These are phyloP conservation scores for Orientallactaga sibirica DNA, from an alignment of 2,797 vertebrate genomes.

Conservation along the genomic window DNA sequence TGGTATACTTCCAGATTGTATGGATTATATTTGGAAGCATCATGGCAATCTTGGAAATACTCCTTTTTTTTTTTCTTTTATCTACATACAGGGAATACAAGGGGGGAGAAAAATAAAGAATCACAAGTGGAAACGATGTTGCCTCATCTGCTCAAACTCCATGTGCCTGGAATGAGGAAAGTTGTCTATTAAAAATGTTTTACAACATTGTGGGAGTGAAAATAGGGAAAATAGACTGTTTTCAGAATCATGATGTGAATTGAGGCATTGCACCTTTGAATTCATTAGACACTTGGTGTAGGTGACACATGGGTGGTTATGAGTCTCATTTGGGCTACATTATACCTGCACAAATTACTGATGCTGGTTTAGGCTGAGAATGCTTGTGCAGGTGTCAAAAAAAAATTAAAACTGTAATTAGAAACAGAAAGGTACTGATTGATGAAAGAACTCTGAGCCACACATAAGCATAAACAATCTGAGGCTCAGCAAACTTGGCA, in stretches of 20 bases:
- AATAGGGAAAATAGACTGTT: slow-evolving; percentile 56
- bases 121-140: slow-evolving; percentile 81
- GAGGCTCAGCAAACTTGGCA: slow-evolving; percentile 79
- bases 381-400: slow-evolving; percentile 76
- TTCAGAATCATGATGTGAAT: slow-evolving; percentile 59
- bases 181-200: slow-evolving; percentile 73
- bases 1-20: slow-evolving; percentile 32
- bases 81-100: slow-evolving; percentile 74
- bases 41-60: slow-evolving; percentile 1
- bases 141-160: slow-evolving; percentile 76
- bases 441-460: slow-evolving; percentile 73
- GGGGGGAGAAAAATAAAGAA: slow-evolving; percentile 83
- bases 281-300: slow-evolving; percentile 47
- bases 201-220: slow-evolving; percentile 61
- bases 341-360: slow-evolving; percentile 68
- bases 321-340: slow-evolving; percentile 55
- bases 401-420: slow-evolving; percentile 77
- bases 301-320: slow-evolving; percentile 17
- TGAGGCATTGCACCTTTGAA: slow-evolving; percentile 29
- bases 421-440: slow-evolving; percentile 77
- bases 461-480: slow-evolving; percentile 72
- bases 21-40: slow-evolving; percentile 47
- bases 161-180: slow-evolving; percentile 81
- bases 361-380: slow-evolving; percentile 71
- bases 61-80: slow-evolving; percentile 37